These are phyloP conservation scores for Girardinus metallicus DNA, from an alignment of 2,797 vertebrate species.

Conservation along the genomic window DNA sequence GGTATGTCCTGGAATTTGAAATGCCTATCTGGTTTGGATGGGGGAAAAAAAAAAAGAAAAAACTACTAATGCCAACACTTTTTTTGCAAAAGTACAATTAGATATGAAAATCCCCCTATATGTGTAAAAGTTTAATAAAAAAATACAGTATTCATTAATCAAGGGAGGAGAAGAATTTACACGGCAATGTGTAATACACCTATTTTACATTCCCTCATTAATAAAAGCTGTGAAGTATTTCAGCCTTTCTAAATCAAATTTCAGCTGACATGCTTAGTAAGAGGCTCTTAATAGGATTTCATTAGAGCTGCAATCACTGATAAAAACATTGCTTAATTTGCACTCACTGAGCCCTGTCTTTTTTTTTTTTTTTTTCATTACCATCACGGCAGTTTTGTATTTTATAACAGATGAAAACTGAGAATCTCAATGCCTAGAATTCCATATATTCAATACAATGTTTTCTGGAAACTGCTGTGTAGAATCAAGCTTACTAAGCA, in stretches of 20 bases:
- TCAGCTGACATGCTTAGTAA: slow-evolving; percentile 73
- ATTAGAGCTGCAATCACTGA: slow-evolving; percentile 74
- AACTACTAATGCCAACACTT: slow-evolving; percentile 70
- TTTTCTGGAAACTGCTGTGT: slow-evolving; percentile 35
- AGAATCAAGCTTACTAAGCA: neutral
- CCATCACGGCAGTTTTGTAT: slow-evolving; percentile 63
- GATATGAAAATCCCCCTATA: slow-evolving; percentile 73
- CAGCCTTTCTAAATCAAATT: slow-evolving; percentile 75
- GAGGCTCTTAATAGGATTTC: slow-evolving; percentile 75
- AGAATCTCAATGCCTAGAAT: slow-evolving; percentile 53
- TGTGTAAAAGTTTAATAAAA: slow-evolving; percentile 66
- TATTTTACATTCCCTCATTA: slow-evolving; percentile 62
- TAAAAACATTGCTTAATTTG: slow-evolving; percentile 75
- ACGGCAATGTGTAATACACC: slow-evolving; percentile 58
- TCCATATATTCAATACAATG: slow-evolving; percentile 43
- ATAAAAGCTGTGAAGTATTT: slow-evolving; percentile 69
- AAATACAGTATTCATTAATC: slow-evolving; percentile 66
- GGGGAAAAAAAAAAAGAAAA: slow-evolving; percentile 19
- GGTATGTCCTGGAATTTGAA: slow-evolving; percentile 83
- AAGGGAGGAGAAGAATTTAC: slow-evolving; percentile 64
- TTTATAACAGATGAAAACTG: slow-evolving; percentile 60
- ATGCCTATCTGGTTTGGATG: slow-evolving; percentile 71
- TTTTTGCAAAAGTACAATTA: slow-evolving; percentile 66
- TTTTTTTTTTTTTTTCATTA: slow-evolving; percentile 68
- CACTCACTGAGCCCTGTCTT: slow-evolving; percentile 67